Evolutionary conservation across 37 sponge, comb jelly and placozoan species (phyloP).

Genomic region (Dysidea cf. avara): DNA sequence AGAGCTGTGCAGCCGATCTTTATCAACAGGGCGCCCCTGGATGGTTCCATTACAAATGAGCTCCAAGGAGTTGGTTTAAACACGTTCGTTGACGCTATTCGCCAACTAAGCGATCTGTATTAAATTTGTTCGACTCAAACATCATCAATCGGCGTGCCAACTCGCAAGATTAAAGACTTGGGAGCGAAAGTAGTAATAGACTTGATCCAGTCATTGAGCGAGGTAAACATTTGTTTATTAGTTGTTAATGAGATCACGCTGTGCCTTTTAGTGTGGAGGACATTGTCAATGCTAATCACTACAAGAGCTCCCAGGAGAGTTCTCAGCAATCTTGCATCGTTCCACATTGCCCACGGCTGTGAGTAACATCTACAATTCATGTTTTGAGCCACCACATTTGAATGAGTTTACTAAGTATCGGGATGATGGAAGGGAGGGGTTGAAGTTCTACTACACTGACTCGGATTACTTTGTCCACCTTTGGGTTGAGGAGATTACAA

Average conservation of each 20-base stretch:
- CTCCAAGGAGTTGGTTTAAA: constrained; percentile 79
- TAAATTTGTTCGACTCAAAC: constrained; percentile 82
- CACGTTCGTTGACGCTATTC: constrained; percentile 79
- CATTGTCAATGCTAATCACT: constrained; percentile 50
- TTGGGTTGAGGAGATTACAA: constrained; percentile 74
- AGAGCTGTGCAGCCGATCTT: constrained; percentile 65
- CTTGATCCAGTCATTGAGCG: constrained; percentile 68
- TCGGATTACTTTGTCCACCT: constrained; percentile 82
- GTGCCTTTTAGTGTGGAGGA: constrained; percentile 62
- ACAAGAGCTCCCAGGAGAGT: constrained; percentile 61
- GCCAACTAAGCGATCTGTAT: constrained; percentile 85
- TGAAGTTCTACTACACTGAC: constrained; percentile 93
- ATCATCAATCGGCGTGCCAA: constrained; percentile 56
- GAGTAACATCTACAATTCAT: constrained; percentile 33
- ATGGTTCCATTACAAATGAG: constrained; percentile 68
- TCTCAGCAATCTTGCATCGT: constrained; percentile 83
- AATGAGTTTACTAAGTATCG: constrained; percentile 65
- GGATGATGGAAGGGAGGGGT: constrained; percentile 76
- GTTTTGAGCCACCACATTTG: constrained; percentile 75
- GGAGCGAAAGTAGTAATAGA: constrained; percentile 28
- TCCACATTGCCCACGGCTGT: constrained; percentile 68
- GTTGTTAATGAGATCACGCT: too few species aligned
- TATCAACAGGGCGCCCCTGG: constrained; percentile 67
- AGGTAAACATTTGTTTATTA: too few species aligned
- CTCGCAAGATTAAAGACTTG: constrained; percentile 48